A percentile compares a stretch with the other conserved stretches of the same genome.
Conservation (phyloP, 2,113 vertebrate species). For the Trematomus loennbergii region DNA sequence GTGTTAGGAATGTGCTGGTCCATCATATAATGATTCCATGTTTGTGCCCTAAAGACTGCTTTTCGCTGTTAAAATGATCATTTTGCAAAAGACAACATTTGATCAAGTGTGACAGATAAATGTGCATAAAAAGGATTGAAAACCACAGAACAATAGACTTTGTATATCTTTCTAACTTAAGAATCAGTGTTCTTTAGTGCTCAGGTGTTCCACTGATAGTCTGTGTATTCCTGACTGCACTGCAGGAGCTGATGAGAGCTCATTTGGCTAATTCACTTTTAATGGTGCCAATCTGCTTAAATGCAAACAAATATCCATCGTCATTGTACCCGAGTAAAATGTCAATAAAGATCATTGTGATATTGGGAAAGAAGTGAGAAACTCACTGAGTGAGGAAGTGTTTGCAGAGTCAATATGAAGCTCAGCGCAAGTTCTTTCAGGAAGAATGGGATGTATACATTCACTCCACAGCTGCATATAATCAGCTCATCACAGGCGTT, state of each 20-base stretch:
- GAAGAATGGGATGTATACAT: too few relatives aligned
- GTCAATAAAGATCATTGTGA: too few relatives aligned
- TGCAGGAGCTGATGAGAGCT: not conserved
- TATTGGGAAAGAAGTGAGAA: not conserved
- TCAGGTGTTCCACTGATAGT: too few relatives aligned
- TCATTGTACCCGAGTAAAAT: too few relatives aligned
- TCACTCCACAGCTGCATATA: too few relatives aligned
- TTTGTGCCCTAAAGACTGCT: not conserved
- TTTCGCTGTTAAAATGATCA: not conserved
- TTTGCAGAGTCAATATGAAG: not conserved
- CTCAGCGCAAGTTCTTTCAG: too few relatives aligned
- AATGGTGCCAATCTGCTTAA: not conserved
- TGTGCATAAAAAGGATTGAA: not conserved
- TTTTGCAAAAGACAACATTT: not conserved
- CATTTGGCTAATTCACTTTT: not conserved
- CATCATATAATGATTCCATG: not conserved
- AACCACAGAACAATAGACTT: not conserved
- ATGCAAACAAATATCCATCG: not conserved
- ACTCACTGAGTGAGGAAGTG: not conserved
- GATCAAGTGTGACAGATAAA: not conserved
- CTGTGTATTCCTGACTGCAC: not conserved
- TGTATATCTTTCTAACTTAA: too few relatives aligned
- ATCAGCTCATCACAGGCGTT: too few relatives aligned
- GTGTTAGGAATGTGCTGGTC: too few relatives aligned
- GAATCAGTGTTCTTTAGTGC: too few relatives aligned